These are phyloP conservation scores for Habroteleia sp. DNA, from an alignment of 2,888 invertebrate genomes.

Conservation along the genomic window DNA sequence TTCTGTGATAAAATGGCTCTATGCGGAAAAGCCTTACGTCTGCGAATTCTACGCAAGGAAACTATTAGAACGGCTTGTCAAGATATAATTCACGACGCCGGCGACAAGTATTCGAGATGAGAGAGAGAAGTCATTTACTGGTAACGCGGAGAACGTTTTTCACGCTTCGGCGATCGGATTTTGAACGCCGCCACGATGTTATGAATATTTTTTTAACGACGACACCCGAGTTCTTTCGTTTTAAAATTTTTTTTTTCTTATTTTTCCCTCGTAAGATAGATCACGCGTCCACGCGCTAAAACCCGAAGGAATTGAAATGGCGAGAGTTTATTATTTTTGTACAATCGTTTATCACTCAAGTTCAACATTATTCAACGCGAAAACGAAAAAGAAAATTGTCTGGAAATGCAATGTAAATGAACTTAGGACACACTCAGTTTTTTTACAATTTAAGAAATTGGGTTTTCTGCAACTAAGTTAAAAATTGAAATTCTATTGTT, in stretches of 20 bases:
- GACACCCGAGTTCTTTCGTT: too few relatives aligned
- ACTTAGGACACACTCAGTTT: too few relatives aligned
- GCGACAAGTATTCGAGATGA: constrained; percentile 32
- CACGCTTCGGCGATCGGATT: too few relatives aligned
- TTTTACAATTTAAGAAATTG: too few relatives aligned
- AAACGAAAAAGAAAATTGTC: too few relatives aligned
- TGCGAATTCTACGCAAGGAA: constrained; percentile 65
- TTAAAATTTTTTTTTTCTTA: neutral
- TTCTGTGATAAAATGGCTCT: constrained; percentile 76
- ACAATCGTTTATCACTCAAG: constrained; percentile 42
- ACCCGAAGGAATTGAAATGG: constrained; percentile 18
- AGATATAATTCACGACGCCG: constrained; percentile 63
- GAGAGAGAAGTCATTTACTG: constrained; percentile 15
- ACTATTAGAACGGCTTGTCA: constrained; percentile 69
- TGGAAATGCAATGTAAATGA: too few relatives aligned
- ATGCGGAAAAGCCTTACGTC: constrained; percentile 72
- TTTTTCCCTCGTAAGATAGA: constrained; percentile 2
- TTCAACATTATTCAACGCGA: constrained; percentile 29
- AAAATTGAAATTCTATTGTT: too few relatives aligned
- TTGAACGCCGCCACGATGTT: too few relatives aligned
- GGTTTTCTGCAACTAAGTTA: too few relatives aligned
- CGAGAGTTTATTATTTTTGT: constrained; percentile 33
- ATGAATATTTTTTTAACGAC: too few relatives aligned
- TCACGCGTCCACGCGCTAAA: constrained; percentile 12
- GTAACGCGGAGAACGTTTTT: constrained; percentile 27